Base-by-base conservation (phyloP, 1,140 invertebrate species). In the Heliconius eleuchia region DNA sequence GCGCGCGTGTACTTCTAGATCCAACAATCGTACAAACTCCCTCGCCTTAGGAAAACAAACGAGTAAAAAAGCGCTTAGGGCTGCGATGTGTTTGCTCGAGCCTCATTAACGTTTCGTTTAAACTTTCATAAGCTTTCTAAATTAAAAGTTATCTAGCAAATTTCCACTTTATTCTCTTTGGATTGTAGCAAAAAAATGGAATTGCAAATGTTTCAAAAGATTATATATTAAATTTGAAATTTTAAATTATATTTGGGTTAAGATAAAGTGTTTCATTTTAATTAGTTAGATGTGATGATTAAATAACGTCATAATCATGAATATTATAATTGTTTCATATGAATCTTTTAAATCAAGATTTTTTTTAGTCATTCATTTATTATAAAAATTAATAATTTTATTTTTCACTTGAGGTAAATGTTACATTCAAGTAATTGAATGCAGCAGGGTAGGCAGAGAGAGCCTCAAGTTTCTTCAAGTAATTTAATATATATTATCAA, bases 21-120 rank as follows among this genome's bases (percentile, higher is more conserved):
- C 83, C 86, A 89, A 88, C 86, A 88, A 82, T 85, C 84, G 82
- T 78, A 85, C 84, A 86, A 87, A 86, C 81, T 82, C 78, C 42
- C 83, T 23, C 87, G 81, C 84, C 76, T 82, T 87, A 86, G 82
- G 88, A 87, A 89, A 91, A 88, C 86, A 92, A 88, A 91, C 73
- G 57, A 73, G 27, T 71, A 74, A 55, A 77, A 77, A 80, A 60
- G 6, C 76, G 79, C 70, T 77, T 76, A 88, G 82, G 84, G 85
- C 80, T 85, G 81, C 55, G 66, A 74, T 74, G 72, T 78, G 55
- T 74, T 78, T 78, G 50, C 70, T 23, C 34, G 71, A 78, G 55
- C 52, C 46, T 71, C 50, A 50, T 73, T 42, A 60, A 75, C 74
- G 42, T 34, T 72, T 39, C 71, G 71, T 11, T 72, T 72, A 39